Conservation (phyloP, 2,888 invertebrate genomes). For the Drosophila paranaensis region DNA sequence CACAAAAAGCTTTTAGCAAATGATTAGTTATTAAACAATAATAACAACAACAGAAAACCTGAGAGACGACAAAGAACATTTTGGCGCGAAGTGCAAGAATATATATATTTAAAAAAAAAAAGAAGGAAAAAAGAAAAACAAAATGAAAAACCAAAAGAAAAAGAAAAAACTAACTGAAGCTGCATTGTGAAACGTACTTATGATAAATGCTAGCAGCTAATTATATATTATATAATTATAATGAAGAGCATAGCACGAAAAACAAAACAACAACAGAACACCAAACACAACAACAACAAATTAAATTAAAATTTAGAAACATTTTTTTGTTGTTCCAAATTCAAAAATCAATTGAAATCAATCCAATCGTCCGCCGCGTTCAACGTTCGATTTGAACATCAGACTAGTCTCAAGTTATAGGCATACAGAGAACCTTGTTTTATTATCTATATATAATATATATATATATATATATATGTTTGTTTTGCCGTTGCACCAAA, state of each 20-base stretch:
- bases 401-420: slow-evolving; percentile 60
- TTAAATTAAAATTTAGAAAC: slow-evolving; percentile 9
- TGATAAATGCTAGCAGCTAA: slow-evolving; percentile 75
- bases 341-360: slow-evolving; percentile 8
- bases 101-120: slow-evolving; percentile 23
- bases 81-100: slow-evolving; percentile 36
- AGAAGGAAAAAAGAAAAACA: slow-evolving; percentile 31
- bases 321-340: slow-evolving; percentile 18
- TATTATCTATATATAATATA: slow-evolving; percentile 22
- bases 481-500: slow-evolving; percentile 4
- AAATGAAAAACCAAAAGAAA: slow-evolving; percentile 24
- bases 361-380: slow-evolving; percentile 21
- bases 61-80: slow-evolving; percentile 28
- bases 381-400: slow-evolving; percentile 24
- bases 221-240: slow-evolving; percentile 43
- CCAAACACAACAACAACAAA: slow-evolving; percentile 23
- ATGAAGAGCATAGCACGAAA: slow-evolving; percentile 41
- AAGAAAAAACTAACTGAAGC: slow-evolving; percentile 54
- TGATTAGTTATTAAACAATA: slow-evolving; percentile 45
- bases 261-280: slow-evolving; percentile 12
- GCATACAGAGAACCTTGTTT: slow-evolving; percentile 39
- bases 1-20: slow-evolving; percentile 67
- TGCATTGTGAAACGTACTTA: slow-evolving; percentile 78
- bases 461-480: slow-evolving; percentile 6
- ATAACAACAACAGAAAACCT: slow-evolving; percentile 18